phyloP scores from a whole-genome alignment of 1,140 invertebrate species.

The Trachymyrmex septentrionalis region DNA sequence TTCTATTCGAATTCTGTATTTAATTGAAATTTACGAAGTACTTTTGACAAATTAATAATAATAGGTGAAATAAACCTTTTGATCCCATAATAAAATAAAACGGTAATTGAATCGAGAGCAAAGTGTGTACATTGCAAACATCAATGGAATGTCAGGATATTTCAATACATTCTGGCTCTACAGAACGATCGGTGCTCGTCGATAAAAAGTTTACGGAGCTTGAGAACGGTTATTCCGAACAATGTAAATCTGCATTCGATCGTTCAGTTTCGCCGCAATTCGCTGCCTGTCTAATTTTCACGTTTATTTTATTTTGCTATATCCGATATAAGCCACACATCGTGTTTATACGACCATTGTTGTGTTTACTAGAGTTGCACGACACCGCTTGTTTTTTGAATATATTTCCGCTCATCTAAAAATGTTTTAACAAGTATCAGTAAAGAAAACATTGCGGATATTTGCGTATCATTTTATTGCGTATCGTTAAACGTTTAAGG shows the following conservation, averaged over 20 bases:
- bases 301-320: conserved; percentile 28
- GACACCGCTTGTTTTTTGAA: background rate
- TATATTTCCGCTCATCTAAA: conserved; percentile 26
- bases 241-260: conserved; percentile 7
- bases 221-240: background rate
- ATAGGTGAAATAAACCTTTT: background rate
- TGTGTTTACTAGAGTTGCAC: conserved; percentile 16
- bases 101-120: background rate
- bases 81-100: background rate
- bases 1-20: background rate
- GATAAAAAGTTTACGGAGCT: conserved; percentile 47
- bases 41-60: background rate
- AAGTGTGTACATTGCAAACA: conserved; percentile 28
- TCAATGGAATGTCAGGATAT: conserved; percentile 22
- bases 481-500: conserved; percentile 16
- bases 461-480: background rate
- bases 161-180: background rate
- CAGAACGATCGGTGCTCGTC: background rate
- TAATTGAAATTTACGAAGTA: background rate
- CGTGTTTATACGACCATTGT: conserved; percentile 5
- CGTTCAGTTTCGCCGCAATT: conserved; percentile 16
- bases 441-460: conserved; percentile 24
- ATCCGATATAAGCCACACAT: background rate
- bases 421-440: conserved; percentile 16
- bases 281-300: conserved; percentile 4